phyloP scores from a whole-genome alignment of 2,888 invertebrate species.

The Cylindroiulus punctatus region DNA sequence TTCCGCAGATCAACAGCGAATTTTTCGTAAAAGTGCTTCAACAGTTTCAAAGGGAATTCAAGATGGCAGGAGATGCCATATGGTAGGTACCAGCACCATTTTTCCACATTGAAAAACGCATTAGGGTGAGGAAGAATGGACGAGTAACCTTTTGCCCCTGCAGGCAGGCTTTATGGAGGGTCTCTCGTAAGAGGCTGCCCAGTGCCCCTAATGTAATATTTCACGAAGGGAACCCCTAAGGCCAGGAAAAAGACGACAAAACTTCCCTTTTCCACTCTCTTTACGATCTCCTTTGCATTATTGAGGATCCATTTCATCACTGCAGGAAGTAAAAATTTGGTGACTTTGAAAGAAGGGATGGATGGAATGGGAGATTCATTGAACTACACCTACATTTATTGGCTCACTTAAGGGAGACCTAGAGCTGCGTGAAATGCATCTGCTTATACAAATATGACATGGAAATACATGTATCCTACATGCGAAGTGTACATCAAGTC shows the following conservation, averaged over 20 bases:
- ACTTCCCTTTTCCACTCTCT: constrained; percentile 3
- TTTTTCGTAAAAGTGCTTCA: constrained; percentile 21
- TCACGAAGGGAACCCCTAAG: background rate
- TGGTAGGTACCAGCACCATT: constrained; percentile 28
- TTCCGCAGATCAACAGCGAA: constrained; percentile 43
- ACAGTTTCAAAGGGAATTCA: constrained; percentile 47
- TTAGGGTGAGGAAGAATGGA: constrained; percentile 12
- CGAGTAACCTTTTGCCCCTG: constrained; percentile 42
- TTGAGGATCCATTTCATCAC: constrained; percentile 45
- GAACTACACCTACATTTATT: constrained; percentile 39
- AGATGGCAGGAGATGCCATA: constrained; percentile 46
- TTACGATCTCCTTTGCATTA: constrained; percentile 39
- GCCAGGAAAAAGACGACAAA: constrained; percentile 17
- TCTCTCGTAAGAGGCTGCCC: background rate
- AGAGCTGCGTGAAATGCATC: constrained; percentile 6
- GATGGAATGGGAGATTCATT: constrained; percentile 35
- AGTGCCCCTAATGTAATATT: constrained; percentile 15
- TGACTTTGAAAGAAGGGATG: constrained; percentile 1
- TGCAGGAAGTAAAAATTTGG: constrained; percentile 34
- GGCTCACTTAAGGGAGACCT: constrained; percentile 25
- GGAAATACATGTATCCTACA: background rate
- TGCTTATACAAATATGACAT: background rate
- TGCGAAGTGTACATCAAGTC: background rate
- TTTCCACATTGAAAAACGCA: constrained; percentile 24
- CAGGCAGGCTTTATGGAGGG: constrained; percentile 22